Conservation (phyloP, 2,797 vertebrate genomes). For the Melanotaenia parkinsoni region DNA sequence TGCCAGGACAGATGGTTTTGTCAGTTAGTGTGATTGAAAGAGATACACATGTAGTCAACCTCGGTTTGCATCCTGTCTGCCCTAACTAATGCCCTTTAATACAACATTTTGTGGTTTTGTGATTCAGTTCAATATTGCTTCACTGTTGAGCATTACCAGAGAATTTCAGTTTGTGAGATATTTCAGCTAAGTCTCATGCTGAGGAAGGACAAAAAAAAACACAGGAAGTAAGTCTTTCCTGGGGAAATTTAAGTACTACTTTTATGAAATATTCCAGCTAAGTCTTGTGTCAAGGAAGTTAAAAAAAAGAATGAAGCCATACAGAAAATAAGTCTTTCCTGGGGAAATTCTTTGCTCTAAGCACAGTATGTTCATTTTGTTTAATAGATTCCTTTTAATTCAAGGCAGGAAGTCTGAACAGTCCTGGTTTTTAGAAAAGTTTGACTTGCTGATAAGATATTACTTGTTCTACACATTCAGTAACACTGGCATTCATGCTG, state of each 20-base stretch:
- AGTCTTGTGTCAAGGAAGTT: neutral
- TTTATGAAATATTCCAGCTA: neutral
- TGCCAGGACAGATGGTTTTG: fast-evolving
- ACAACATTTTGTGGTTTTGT: neutral
- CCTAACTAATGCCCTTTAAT: no score
- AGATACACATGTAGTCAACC: neutral
- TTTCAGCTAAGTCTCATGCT: neutral
- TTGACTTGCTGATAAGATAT: constrained; percentile 33
- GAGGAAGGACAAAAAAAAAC: no score
- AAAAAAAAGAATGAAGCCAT: neutral
- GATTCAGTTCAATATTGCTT: neutral
- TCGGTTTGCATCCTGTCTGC: constrained; percentile 10
- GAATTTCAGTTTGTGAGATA: neutral
- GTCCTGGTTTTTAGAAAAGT: constrained; percentile 26
- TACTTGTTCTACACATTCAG: neutral
- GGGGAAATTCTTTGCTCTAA: neutral
- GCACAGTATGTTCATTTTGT: neutral
- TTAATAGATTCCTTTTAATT: neutral
- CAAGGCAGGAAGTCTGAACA: neutral
- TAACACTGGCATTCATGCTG: constrained; percentile 24
- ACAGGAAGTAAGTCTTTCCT: no score
- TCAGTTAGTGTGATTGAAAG: neutral
- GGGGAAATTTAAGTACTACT: neutral
- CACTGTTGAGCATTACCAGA: neutral
- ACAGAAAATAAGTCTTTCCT: neutral